phyloP scores from a whole-genome alignment of 1,140 invertebrate genomes.

The Geopemphigus sp. region DNA sequence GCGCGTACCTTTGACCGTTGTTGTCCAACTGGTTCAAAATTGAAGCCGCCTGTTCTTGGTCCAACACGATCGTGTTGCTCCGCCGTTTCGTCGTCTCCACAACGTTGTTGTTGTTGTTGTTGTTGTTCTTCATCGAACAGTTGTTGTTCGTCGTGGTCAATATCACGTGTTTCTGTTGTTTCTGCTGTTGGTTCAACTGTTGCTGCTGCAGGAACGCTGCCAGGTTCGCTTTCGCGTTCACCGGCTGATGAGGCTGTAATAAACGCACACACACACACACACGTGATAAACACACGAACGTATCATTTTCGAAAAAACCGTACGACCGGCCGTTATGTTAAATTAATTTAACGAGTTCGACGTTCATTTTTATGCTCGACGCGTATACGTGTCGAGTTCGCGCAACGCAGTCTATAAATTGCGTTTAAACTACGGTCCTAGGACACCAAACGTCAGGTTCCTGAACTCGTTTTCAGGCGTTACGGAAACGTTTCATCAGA shows the following conservation, averaged over 20 bases:
- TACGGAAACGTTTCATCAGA: too few relatives aligned
- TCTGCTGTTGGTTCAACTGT: slow-evolving; percentile 56
- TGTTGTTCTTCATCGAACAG: slow-evolving; percentile 55
- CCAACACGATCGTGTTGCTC: slow-evolving; percentile 52
- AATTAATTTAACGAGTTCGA: too few relatives aligned
- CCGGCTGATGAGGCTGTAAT: slow-evolving; percentile 50
- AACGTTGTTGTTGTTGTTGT: slow-evolving; percentile 55
- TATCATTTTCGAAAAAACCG: too few relatives aligned
- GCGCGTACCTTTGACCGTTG: slow-evolving; percentile 46
- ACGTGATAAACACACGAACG: too few relatives aligned
- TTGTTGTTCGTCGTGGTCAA: slow-evolving; percentile 54
- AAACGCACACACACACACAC: neutral
- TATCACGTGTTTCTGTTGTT: slow-evolving; percentile 52
- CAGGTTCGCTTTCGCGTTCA: slow-evolving; percentile 60
- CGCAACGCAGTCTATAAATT: too few relatives aligned
- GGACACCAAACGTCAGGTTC: too few relatives aligned
- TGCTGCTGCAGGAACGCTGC: slow-evolving; percentile 60
- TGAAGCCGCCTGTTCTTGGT: slow-evolving; percentile 53
- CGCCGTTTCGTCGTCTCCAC: neutral
- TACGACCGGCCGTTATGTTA: too few relatives aligned
- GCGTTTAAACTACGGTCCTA: too few relatives aligned
- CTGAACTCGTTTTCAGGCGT: too few relatives aligned
- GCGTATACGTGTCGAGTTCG: too few relatives aligned
- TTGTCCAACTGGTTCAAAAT: slow-evolving; percentile 56
- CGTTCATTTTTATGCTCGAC: too few relatives aligned